Percentiles rank a stretch among this genome's conserved stretches.
Evolutionary conservation across 2,888 invertebrate genomes (phyloP).

Genomic region (Drosophila mimica): DNA sequence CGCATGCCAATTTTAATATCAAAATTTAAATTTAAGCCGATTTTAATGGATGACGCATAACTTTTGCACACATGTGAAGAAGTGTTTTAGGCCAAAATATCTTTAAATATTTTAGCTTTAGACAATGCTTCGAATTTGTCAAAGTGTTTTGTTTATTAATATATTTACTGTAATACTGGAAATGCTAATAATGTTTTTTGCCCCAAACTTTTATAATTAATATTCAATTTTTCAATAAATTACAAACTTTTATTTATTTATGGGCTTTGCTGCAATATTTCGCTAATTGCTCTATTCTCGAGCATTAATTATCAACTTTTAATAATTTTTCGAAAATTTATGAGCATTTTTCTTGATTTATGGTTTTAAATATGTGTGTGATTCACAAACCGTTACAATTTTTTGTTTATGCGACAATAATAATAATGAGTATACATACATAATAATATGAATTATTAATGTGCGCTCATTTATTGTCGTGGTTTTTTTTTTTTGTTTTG

Average conservation of each 20-base stretch:
- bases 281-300: constrained; percentile 60
- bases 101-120: constrained; percentile 37
- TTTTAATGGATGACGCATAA: constrained; percentile 21
- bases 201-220: constrained; percentile 9
- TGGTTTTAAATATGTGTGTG: constrained; percentile 47
- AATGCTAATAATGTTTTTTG: constrained; percentile 34
- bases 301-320: constrained; percentile 53
- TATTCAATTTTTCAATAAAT: constrained; percentile 10
- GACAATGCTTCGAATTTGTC: constrained; percentile 62
- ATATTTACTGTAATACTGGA: constrained; percentile 32
- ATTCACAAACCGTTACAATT: constrained; percentile 74
- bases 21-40: constrained; percentile 21
- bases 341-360: constrained; percentile 62
- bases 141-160: constrained; percentile 39
- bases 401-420: constrained; percentile 54
- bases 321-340: constrained; percentile 50
- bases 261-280: constrained; percentile 33
- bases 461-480: constrained; percentile 62
- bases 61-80: constrained; percentile 7
- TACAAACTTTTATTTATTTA: constrained; percentile 34
- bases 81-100: constrained; percentile 11
- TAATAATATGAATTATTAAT: constrained; percentile 53
- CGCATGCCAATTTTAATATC: constrained; percentile 21
- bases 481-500: constrained; percentile 56
- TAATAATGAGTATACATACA: constrained; percentile 30